Conservation (phyloP, 2,113 vertebrate species). For the Zapus hudsonius region DNA sequence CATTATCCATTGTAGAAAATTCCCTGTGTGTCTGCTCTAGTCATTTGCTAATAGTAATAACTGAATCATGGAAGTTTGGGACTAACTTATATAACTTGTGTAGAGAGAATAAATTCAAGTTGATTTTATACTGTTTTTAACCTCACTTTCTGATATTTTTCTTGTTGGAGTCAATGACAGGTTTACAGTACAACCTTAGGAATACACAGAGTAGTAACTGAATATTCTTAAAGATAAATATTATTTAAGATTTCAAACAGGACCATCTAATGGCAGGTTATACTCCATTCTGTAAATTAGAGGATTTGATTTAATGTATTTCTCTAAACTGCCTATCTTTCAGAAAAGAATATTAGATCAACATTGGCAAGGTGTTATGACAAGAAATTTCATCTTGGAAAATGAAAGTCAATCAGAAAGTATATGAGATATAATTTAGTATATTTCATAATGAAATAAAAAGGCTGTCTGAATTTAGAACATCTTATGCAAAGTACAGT, state of each 20-base stretch:
- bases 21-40: neutral
- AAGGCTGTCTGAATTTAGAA: conserved; percentile 24
- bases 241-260: neutral
- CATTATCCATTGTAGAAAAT: neutral
- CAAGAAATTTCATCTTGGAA: neutral
- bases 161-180: neutral
- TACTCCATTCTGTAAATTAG: neutral
- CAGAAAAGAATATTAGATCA: neutral
- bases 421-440: conserved; percentile 30
- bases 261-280: neutral
- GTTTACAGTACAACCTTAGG: neutral
- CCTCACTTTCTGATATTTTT: neutral
- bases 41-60: neutral
- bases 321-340: neutral
- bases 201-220: neutral
- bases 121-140: neutral
- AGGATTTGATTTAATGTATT: neutral
- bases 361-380: neutral
- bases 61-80: neutral
- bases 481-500: neutral
- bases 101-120: neutral
- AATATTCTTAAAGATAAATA: neutral
- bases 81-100: neutral
- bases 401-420: neutral
- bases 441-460: conserved; percentile 36